phyloP scores from a whole-genome alignment of 2,888 invertebrate genomes.

The Steinernema carpocapsae region DNA sequence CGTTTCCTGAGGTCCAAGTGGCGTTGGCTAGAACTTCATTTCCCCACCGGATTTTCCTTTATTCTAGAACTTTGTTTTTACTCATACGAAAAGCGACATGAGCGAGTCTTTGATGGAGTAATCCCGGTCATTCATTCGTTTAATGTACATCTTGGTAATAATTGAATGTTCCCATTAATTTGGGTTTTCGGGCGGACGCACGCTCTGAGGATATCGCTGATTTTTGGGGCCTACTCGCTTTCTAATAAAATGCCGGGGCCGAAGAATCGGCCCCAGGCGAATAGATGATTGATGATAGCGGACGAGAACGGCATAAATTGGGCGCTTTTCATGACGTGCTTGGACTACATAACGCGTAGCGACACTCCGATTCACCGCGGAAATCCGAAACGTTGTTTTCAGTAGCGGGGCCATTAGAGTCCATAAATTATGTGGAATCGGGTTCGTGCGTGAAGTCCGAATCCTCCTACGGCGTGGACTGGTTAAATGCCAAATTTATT shows the following conservation, averaged over 20 bases:
- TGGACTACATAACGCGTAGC: too few relatives aligned
- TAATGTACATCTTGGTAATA: neutral
- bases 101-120: too few relatives aligned
- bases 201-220: neutral
- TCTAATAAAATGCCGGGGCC: conserved; percentile 14
- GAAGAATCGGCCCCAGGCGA: conserved; percentile 6
- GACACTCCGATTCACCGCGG: too few relatives aligned
- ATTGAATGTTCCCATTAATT: conserved; percentile 20
- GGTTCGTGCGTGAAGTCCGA: neutral
- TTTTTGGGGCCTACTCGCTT: neutral
- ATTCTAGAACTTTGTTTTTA: too few relatives aligned
- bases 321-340: neutral
- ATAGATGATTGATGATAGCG: conserved; percentile 15
- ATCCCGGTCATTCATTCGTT: too few relatives aligned
- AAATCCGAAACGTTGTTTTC: conserved; percentile 2
- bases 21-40: too few relatives aligned
- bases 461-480: neutral
- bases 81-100: too few relatives aligned
- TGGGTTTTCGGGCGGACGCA: neutral
- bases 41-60: neutral
- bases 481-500: conserved; percentile 24
- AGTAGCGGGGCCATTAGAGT: neutral
- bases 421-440: neutral
- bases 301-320: neutral
- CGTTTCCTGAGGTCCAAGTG: neutral